These are phyloP conservation scores for Chaenocephalus aceratus DNA, from an alignment of 2,113 vertebrate species.

Conservation along the genomic window DNA sequence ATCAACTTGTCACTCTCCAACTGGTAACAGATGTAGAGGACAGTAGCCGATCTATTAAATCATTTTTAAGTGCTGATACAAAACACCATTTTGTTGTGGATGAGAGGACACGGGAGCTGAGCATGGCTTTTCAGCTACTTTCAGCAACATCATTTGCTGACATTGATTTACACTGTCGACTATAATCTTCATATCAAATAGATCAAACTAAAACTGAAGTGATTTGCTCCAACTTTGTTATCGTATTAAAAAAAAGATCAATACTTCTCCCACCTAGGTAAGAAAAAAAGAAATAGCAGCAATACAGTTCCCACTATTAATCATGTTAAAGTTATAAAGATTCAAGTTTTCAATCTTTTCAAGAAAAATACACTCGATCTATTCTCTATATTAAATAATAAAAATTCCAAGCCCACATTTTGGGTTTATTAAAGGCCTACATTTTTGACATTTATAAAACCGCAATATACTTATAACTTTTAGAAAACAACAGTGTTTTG, in stretches of 20 bases:
- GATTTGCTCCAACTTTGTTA: constrained; percentile 20
- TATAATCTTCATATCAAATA: constrained; percentile 31
- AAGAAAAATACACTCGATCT: not conserved
- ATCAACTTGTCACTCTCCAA: constrained; percentile 70
- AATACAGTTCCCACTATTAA: not conserved
- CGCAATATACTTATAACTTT: not conserved
- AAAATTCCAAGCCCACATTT: not conserved
- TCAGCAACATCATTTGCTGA: constrained; percentile 53
- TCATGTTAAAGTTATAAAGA: not conserved
- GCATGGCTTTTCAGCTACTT: constrained; percentile 52
- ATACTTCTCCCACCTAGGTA: not conserved
- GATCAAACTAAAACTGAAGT: constrained; percentile 8
- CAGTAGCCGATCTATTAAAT: constrained; percentile 56
- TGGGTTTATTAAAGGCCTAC: not conserved
- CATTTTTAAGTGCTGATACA: constrained; percentile 60
- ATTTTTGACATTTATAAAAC: not conserved
- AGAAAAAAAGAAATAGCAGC: constrained; percentile 5
- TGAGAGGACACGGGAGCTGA: constrained; percentile 36
- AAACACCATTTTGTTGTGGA: constrained; percentile 51
- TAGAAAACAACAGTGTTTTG: too few species aligned
- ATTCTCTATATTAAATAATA: not conserved
- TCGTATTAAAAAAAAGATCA: constrained; percentile 18
- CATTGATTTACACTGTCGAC: constrained; percentile 44
- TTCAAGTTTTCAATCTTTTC: not conserved
- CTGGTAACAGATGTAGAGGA: constrained; percentile 66